Evolutionary conservation across 2,113 vertebrate species (phyloP).

Genomic region (Monarcha castaneiventris): DNA sequence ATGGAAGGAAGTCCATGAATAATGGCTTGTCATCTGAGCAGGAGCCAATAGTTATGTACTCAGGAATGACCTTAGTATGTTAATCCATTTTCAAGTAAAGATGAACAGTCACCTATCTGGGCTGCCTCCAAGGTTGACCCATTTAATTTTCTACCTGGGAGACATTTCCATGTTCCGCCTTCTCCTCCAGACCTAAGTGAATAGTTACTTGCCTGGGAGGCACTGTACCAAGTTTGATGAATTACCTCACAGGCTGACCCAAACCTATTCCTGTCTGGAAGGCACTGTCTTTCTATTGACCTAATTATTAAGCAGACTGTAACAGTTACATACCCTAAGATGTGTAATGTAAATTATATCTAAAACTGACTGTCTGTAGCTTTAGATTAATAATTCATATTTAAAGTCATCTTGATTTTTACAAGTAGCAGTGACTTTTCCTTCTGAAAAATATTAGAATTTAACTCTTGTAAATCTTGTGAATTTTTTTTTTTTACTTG

Average conservation of each 20-base stretch:
- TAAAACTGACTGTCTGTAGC: neutral
- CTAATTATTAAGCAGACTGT: conserved; percentile 58
- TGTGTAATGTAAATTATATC: conserved; percentile 11
- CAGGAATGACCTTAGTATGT: conserved; percentile 14
- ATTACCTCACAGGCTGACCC: conserved; percentile 41
- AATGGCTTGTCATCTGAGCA: conserved; percentile 15
- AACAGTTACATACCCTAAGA: conserved; percentile 1
- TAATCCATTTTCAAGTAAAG: conserved; percentile 47
- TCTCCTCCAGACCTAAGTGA: conserved; percentile 15
- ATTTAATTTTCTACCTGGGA: conserved; percentile 59
- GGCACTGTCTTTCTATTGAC: conserved; percentile 27
- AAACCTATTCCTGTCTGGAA: conserved; percentile 26
- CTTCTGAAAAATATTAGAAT: neutral
- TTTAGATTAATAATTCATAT: conserved; percentile 47
- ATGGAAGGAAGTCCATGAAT: neutral
- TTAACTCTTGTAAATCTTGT: neutral
- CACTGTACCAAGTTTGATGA: conserved; percentile 33
- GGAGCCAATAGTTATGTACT: conserved; percentile 16
- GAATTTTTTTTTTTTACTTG: neutral
- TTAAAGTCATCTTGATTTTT: conserved; percentile 3
- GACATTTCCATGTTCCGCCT: neutral
- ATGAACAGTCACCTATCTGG: conserved; percentile 24
- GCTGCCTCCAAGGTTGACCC: conserved; percentile 37
- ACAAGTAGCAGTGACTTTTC: neutral
- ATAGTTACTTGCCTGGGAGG: conserved; percentile 30